Base-by-base conservation (phyloP, 2,113 vertebrate genomes). In the Halichoeres trimaculatus region DNA sequence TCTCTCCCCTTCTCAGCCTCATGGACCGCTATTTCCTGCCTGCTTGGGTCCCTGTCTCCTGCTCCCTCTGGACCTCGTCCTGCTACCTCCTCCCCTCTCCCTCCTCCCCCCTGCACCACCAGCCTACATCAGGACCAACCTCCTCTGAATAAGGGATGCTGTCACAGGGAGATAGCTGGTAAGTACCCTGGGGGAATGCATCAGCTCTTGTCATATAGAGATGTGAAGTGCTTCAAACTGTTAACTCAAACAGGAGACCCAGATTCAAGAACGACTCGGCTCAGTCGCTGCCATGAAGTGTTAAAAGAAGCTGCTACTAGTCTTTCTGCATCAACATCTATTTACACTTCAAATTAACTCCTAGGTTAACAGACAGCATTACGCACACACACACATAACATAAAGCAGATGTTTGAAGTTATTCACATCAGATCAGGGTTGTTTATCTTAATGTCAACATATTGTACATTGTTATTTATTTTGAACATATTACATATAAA, bases 201-300 rank as follows among this genome's bases (percentile, higher is more conserved):
- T 93, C 88, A 84, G 82, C 84, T 85, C 88, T 90, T 87, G 85
- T 87, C 87, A 83, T 89, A 83, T 78, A 78, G 80, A 91, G 85
- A 93, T 85, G 81, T 83, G 83, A 92, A 88, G 86, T 63, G 85
- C 88, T 91, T 89, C 80, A 88, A 86, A 89, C 78, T 70, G 70
- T 91, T 87, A 77, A 81, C 75, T 87, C 60, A 85, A 90, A 92
- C 78, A 70, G 82, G 81, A 91, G 75, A 76, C 57, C 65, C 56
- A 78, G 86, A 85, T 86, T 88, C 67, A 70, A 78, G 57, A 76
- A 67, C 41, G 67, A 68, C 80, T 85, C 53, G 34, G 61, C 65
- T 20, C 59, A 73, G 17, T 43, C 34, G 48, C 77, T 70, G 65
- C 57, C 53, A 12, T 45, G 61, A 70, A 75, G 74, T 45, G 66